Evolutionary conservation across 2,113 vertebrate species (phyloP).

Genomic region (Puntigrus tetrazona): DNA sequence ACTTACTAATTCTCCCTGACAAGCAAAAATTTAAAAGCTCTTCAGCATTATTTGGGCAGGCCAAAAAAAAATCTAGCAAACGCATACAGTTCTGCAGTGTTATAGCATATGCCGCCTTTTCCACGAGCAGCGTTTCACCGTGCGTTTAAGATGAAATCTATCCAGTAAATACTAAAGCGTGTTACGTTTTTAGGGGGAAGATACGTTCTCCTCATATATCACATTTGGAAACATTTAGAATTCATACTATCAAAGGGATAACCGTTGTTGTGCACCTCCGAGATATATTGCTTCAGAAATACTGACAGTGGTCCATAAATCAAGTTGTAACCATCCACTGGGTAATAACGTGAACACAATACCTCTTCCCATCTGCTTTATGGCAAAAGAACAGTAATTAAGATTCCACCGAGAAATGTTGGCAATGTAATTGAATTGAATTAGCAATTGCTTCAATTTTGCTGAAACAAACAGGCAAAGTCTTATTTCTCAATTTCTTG

Average conservation of each 20-base stretch:
- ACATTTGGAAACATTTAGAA: slow-evolving; percentile 11
- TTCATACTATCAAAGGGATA: slow-evolving; percentile 19
- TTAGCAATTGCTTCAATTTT: slow-evolving; percentile 29
- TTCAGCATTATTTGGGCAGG: background rate
- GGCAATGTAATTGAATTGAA: slow-evolving; percentile 26
- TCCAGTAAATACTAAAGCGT: background rate
- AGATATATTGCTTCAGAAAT: slow-evolving; percentile 41
- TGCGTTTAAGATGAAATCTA: background rate
- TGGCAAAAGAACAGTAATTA: slow-evolving; percentile 52
- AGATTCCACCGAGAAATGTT: slow-evolving; percentile 44
- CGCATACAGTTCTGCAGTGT: background rate
- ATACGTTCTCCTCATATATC: background rate
- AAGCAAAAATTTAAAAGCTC: background rate
- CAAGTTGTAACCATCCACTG: slow-evolving; percentile 39
- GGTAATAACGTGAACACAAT: slow-evolving; percentile 50
- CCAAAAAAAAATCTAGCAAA: background rate
- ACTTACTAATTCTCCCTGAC: background rate
- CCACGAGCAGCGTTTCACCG: background rate
- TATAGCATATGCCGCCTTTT: background rate
- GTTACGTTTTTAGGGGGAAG: background rate
- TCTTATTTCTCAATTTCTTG: background rate
- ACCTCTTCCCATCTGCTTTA: slow-evolving; percentile 54
- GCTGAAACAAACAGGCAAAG: slow-evolving; percentile 10
- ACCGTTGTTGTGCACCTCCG: background rate
- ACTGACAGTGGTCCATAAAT: slow-evolving; percentile 48